Evolutionary conservation across 2,113 vertebrate species (phyloP).

Genomic region (Numenius arquata): DNA sequence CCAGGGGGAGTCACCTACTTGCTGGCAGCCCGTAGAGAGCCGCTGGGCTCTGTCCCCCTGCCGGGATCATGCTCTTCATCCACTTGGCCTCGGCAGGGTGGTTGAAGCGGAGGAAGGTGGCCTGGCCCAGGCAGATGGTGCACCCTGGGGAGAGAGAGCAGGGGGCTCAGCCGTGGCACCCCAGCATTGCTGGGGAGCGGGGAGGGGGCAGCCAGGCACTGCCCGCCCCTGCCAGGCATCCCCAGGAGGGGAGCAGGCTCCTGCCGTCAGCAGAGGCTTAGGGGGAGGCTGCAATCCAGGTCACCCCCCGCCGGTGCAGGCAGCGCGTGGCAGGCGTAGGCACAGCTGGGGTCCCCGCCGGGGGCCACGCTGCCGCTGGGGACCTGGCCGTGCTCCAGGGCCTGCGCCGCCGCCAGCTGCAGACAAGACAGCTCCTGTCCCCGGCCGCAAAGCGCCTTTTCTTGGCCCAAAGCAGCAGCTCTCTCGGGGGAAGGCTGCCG

Average conservation of each 20-base stretch:
- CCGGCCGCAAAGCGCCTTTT: not conserved
- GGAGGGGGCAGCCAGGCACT: accelerated
- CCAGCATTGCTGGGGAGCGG: accelerated
- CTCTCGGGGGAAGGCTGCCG: not conserved
- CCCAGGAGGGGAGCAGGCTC: not conserved
- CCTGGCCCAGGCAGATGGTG: constrained; percentile 95
- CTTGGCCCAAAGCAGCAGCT: not conserved
- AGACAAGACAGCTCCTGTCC: not conserved
- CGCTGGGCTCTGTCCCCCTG: constrained; percentile 54
- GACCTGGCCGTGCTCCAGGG: not conserved
- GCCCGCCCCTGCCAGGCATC: accelerated
- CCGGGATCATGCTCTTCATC: constrained; percentile 95
- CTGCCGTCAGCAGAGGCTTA: not conserved
- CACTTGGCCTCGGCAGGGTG: constrained; percentile 94
- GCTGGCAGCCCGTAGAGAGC: constrained; percentile 56
- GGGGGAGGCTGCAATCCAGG: constrained; percentile 36
- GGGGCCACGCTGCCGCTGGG: not conserved
- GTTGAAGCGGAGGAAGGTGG: constrained; percentile 94
- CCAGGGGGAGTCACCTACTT: constrained; percentile 67
- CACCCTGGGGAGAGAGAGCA: constrained; percentile 76
- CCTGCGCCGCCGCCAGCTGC: not conserved
- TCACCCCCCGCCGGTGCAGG: not conserved
- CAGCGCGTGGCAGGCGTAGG: not conserved
- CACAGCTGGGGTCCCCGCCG: constrained; percentile 34
- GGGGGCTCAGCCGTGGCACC: not conserved